Evolutionary conservation across 2,888 invertebrate species (phyloP).

Genomic region (Watsonalla binaria): DNA sequence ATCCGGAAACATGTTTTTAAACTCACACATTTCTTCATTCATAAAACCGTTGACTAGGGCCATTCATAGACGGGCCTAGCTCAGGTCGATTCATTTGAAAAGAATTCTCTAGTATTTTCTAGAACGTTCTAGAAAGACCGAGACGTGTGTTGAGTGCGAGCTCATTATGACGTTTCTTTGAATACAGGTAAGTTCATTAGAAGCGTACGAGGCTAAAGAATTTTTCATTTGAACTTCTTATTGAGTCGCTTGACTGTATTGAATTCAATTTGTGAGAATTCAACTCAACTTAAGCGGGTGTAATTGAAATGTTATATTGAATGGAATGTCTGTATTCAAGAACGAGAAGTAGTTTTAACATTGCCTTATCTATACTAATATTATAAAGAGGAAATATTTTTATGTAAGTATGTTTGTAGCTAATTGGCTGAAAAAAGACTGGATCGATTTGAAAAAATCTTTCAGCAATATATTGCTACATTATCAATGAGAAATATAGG

Average conservation of each 20-base stretch:
- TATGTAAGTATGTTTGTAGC: too few relatives aligned
- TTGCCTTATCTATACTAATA: too few relatives aligned
- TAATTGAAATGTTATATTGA: neutral
- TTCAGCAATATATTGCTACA: too few relatives aligned
- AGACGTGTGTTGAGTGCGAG: slow-evolving; percentile 24
- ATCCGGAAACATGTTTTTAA: too few relatives aligned
- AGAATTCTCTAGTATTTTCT: slow-evolving; percentile 14
- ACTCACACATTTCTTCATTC: neutral
- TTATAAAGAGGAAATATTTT: too few relatives aligned
- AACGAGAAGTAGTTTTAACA: too few relatives aligned
- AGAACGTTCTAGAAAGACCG: slow-evolving; percentile 21
- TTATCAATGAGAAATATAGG: too few relatives aligned
- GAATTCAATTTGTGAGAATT: slow-evolving; percentile 27
- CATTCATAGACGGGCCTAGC: slow-evolving; percentile 1
- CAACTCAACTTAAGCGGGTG: neutral
- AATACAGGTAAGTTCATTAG: slow-evolving; percentile 32
- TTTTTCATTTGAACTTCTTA: slow-evolving; percentile 66
- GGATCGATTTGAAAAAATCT: too few relatives aligned
- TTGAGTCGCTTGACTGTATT: slow-evolving; percentile 35
- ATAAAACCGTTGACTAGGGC: neutral
- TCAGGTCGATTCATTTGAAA: slow-evolving; percentile 30
- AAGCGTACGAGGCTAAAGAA: slow-evolving; percentile 47
- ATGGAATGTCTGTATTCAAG: neutral
- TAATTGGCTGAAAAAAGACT: too few relatives aligned
- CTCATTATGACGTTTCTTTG: slow-evolving; percentile 39